Base-by-base conservation (phyloP, 1,140 invertebrate species). In the Ceratosolen solmsi region DNA sequence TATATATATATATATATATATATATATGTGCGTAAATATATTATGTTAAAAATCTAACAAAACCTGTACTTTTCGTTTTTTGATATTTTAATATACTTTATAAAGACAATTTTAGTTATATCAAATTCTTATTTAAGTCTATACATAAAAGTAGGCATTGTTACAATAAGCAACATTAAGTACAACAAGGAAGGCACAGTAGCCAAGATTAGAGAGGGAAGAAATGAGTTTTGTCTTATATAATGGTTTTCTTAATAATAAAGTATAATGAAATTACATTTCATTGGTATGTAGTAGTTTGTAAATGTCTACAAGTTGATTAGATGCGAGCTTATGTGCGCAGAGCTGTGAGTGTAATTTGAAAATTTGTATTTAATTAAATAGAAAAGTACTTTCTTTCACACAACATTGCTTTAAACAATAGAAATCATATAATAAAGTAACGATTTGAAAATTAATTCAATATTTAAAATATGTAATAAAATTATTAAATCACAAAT, bases 101-200 rank as follows among this genome's bases (percentile, higher is more conserved):
- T 65, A 58, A 76, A 76, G 73, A 76, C 70, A 76, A 70, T 76
- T 76, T 56, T 60, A 54, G 38, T 75, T 58, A 30, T 30, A 7
- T 63, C 2, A 30, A 36, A 71, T 46, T 58, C 56, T 33, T 15
- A 33, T 71, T 20, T 80, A 81, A 68, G 72, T 46, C 72, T 81
- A 81, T 76, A 72, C 51, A 81, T 70, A 54, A 81, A 80, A 74
- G 70, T 80, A 74, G 71, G 56, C 68, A 80, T 70, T 74, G 65
- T 74, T 74, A 80, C 41, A 54, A 72, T 65, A 77, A 82, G 75
- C 75, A 78, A 78, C 81, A 38, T 58, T 73, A 13, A 46, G n/a
- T n/a, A n/a, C n/a, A n/a, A n/a, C 72, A 82, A 77, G 71, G 73
- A 82, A 82, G 75, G 80, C 80, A 82, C 75, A 82, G 81, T 78